Percentiles rank a stretch among this genome's conserved stretches.
phyloP scores from a whole-genome alignment of 2,797 vertebrate species.

The Aratinga solstitialis region DNA sequence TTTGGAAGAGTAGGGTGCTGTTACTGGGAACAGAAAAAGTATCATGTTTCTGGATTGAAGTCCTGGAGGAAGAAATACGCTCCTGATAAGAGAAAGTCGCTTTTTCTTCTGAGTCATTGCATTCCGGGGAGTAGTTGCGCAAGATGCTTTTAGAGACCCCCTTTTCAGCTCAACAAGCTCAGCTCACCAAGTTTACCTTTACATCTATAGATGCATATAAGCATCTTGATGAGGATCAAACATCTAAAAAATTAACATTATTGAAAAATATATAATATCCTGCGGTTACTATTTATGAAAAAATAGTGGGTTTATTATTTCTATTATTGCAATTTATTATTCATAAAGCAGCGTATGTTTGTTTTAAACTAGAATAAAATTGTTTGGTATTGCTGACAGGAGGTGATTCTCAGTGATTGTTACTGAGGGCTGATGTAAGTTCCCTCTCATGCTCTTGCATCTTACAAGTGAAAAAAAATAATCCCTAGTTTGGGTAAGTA shows the following conservation, averaged over 20 bases:
- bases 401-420: background rate
- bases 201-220: background rate
- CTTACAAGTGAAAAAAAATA: background rate
- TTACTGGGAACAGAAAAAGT: background rate
- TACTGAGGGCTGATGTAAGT: background rate
- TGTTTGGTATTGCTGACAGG: background rate
- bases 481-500: background rate
- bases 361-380: background rate
- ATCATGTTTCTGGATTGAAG: background rate
- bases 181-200: background rate
- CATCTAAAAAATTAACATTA: background rate
- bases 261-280: background rate
- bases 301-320: background rate
- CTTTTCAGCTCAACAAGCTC: background rate
- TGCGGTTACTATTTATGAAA: background rate
- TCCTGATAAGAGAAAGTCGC: conserved; percentile 24
- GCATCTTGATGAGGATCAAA: background rate
- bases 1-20: background rate
- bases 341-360: background rate
- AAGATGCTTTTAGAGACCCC: conserved; percentile 48
- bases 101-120: conserved; percentile 55
- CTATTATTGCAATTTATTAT: background rate
- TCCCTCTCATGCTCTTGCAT: background rate
- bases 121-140: conserved; percentile 17
- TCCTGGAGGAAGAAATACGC: background rate